A percentile compares a stretch with the other conserved stretches of the same genome.
Conservation (phyloP, 2,113 vertebrate species). For the Pelusios castaneus region DNA sequence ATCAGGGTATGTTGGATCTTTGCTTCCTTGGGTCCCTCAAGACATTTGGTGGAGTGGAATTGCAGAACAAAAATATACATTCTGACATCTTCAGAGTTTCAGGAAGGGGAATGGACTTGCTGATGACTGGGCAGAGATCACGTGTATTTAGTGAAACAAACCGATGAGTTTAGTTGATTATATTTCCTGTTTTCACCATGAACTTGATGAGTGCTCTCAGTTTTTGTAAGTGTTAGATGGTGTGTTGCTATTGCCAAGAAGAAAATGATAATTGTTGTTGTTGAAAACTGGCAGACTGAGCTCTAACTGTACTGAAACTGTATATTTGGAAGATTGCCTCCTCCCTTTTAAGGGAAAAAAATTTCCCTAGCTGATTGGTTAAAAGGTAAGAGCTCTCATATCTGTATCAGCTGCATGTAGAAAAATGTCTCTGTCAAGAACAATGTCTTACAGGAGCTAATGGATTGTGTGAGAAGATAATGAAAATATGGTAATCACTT, state of each 20-base stretch:
- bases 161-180: not conserved
- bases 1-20: not conserved
- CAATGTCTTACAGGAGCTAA: not conserved
- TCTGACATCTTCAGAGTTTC: not conserved
- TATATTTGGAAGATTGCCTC: not conserved
- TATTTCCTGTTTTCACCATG: conserved; percentile 36
- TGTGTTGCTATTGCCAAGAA: not conserved
- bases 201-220: not conserved
- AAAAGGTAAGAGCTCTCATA: not conserved
- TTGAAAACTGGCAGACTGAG: not conserved
- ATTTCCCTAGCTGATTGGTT: conserved; percentile 4
- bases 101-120: not conserved
- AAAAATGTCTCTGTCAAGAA: not conserved
- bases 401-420: not conserved
- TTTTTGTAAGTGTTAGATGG: not conserved
- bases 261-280: not conserved
- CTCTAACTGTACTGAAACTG: not conserved
- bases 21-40: not conserved
- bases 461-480: not conserved
- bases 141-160: not conserved
- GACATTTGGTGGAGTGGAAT: not conserved
- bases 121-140: not conserved
- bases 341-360: not conserved
- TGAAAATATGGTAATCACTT: not conserved
- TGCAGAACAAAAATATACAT: not conserved